phyloP scores from a whole-genome alignment of 2,113 vertebrate species.

The Macrotus californicus region DNA sequence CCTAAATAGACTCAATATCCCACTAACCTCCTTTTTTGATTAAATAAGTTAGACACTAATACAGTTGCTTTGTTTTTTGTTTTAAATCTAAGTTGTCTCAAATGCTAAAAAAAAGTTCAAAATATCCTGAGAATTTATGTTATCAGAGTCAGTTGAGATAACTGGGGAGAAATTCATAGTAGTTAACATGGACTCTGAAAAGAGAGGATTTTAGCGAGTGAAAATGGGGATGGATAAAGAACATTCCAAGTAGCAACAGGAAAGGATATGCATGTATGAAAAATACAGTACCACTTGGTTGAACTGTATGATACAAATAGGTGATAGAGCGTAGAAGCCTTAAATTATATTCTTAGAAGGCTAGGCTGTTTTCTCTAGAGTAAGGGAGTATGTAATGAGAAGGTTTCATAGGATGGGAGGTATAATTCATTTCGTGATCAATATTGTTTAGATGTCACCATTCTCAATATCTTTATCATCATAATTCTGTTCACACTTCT shows the following conservation, averaged over 20 bases:
- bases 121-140: constrained; percentile 11
- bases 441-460: background rate
- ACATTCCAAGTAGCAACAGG: background rate
- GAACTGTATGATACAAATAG: background rate
- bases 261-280: background rate
- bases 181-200: background rate
- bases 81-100: background rate
- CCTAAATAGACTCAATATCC: background rate
- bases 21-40: background rate
- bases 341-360: background rate
- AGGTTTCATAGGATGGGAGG: background rate
- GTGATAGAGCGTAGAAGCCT: background rate
- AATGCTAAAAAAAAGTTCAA: background rate
- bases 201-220: background rate
- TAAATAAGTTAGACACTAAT: constrained; percentile 36
- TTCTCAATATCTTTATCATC: background rate
- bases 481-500: background rate
- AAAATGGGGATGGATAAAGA: background rate
- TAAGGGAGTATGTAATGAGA: background rate
- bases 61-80: background rate
- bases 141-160: background rate
- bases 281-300: background rate
- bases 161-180: background rate
- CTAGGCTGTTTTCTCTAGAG: background rate
- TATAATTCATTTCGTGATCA: constrained; percentile 30